Evolutionary conservation across 2,888 invertebrate species (phyloP).

Genomic region (Limnephilus auricula): DNA sequence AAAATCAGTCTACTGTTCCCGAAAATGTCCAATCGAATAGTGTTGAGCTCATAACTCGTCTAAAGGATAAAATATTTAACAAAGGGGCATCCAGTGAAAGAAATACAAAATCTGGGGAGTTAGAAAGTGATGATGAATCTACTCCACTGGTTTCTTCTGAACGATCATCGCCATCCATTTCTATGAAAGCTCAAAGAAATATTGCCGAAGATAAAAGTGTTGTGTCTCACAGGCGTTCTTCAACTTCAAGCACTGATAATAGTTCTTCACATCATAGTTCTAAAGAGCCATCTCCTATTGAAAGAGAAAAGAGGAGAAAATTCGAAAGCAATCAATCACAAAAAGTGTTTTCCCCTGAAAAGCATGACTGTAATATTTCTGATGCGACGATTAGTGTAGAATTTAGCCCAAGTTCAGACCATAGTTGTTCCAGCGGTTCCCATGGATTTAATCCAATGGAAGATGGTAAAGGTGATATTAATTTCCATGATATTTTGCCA

Average conservation of each 20-base stretch:
- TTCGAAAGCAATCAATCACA: constrained; percentile 50
- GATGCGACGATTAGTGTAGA: constrained; percentile 70
- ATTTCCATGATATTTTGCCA: constrained; percentile 53
- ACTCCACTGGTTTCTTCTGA: constrained; percentile 81
- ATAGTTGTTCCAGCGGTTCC: constrained; percentile 72
- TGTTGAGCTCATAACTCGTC: constrained; percentile 68
- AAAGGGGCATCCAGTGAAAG: constrained; percentile 72
- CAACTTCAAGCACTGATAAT: constrained; percentile 56
- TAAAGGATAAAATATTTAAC: constrained; percentile 73
- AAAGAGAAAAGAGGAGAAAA: constrained; percentile 51
- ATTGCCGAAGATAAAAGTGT: constrained; percentile 51
- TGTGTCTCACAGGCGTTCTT: constrained; percentile 53
- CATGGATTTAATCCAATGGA: constrained; percentile 67
- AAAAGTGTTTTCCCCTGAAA: constrained; percentile 68
- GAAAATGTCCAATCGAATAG: constrained; percentile 57
- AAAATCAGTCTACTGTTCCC: constrained; percentile 23
- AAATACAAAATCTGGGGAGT: constrained; percentile 70
- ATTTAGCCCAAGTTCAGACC: constrained; percentile 74
- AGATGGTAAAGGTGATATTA: constrained; percentile 60
- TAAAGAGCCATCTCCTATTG: constrained; percentile 57
- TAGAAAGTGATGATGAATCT: constrained; percentile 81
- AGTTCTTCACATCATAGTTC: constrained; percentile 59
- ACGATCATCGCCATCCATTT: constrained; percentile 71
- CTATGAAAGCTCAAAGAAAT: constrained; percentile 64
- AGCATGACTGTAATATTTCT: constrained; percentile 68